Conservation (phyloP, 2,113 vertebrate species). For the Heteronetta atricapilla region DNA sequence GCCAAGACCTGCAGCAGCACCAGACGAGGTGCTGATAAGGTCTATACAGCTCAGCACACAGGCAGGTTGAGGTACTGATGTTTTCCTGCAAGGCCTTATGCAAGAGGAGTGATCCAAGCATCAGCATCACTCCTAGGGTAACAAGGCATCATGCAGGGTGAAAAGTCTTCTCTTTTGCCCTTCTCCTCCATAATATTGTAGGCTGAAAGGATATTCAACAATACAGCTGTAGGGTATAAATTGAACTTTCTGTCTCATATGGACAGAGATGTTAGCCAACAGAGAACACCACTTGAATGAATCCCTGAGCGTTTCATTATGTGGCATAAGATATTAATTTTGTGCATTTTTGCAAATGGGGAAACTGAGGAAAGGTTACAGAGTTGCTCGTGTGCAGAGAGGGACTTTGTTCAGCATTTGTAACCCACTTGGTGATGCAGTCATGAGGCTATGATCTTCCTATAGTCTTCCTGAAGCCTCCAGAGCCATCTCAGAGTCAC, state of each 20-base stretch:
- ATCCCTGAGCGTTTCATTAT: not conserved
- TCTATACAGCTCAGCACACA: not conserved
- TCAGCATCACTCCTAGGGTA: not conserved
- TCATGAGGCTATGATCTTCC: not conserved
- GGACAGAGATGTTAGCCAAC: not conserved
- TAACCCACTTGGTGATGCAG: not conserved
- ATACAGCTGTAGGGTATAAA: not conserved
- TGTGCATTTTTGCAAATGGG: not conserved
- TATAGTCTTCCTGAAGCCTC: not conserved
- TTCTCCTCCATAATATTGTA: not conserved
- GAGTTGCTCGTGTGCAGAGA: accelerated
- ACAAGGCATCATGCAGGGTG: not conserved
- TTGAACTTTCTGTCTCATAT: not conserved
- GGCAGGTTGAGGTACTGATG: not conserved
- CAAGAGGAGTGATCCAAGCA: not conserved
- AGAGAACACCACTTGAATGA: not conserved
- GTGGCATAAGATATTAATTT: not conserved
- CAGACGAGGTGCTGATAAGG: not conserved
- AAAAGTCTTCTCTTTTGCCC: not conserved
- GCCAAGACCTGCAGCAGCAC: not conserved
- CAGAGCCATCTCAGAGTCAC: not conserved
- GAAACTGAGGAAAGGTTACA: not conserved
- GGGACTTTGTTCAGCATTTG: not conserved
- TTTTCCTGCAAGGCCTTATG: not conserved
- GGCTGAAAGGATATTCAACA: not conserved